Evolutionary conservation across 2,113 vertebrate species (phyloP).

Genomic region (Cromileptes altivelis): DNA sequence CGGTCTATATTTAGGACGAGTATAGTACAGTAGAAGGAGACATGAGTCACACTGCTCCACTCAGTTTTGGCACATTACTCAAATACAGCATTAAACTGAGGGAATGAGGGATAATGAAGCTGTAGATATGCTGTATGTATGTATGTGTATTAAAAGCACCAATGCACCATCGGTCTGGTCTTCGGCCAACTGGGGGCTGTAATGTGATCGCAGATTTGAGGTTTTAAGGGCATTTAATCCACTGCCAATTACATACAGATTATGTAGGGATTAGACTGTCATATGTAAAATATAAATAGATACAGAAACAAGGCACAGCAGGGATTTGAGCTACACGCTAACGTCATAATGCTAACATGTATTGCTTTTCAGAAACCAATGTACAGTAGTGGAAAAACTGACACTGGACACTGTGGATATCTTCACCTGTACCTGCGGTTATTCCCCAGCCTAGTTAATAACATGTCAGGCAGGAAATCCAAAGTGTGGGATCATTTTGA

Average conservation of each 20-base stretch:
- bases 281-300: neutral
- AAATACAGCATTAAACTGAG: neutral
- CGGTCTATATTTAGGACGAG: slow-evolving; percentile 43
- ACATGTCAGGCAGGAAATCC: no score
- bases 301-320: neutral
- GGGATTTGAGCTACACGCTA: neutral
- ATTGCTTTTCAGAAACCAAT: neutral
- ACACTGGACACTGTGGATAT: neutral
- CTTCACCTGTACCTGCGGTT: no score
- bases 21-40: neutral
- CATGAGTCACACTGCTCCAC: slow-evolving; percentile 2
- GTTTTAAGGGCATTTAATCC: slow-evolving; percentile 1
- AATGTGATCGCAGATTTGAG: neutral
- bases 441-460: no score
- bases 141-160: neutral
- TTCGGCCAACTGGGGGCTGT: neutral
- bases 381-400: neutral
- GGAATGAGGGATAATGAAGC: neutral
- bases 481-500: no score
- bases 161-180: neutral
- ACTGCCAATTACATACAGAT: neutral
- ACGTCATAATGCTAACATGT: neutral
- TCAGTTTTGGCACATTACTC: slow-evolving; percentile 4
- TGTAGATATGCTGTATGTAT: neutral
- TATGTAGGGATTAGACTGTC: neutral